Base-by-base conservation (phyloP, 37 sponge, comb jelly and placozoan genomes). In the Eunapius fragilis region DNA sequence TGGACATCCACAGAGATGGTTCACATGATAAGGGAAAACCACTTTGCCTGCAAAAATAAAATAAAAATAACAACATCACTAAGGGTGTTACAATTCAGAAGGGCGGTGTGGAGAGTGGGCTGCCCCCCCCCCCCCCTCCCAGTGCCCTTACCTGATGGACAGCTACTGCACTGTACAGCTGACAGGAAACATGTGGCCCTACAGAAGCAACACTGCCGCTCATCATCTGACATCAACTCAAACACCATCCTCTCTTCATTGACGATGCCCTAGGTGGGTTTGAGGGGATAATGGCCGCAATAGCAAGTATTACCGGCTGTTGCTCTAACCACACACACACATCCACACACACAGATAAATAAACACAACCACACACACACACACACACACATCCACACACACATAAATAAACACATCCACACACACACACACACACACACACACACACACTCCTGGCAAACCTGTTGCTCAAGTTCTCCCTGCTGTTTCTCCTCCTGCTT, bases 151-250 rank as follows among this genome's bases (percentile, higher is more conserved):
- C 91, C 71, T 58, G 80, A 77, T 49, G 58, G 67, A 70, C 98
- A 93, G 41, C n/a, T n/a, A n/a, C 88, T 38, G 47, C 95, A 96
- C 67, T 78, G 69, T 48, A 96, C 72, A 33, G 92, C 95, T 13
- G 97, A 95, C 68, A 96, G 87, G 82, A 93, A 98, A 72, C 91
- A 89, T 70, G 79, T 84, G 34, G 94, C 84, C 72, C 83, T 82
- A 67, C 99, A 98, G 67, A 87, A 74, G 76, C 41, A 36, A 67
- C 99, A 98, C 86, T 93, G 91, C 14, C 99, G 77, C 48, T 95
- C 90, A 77, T 91, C 92, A 80, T 98, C 99, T n/a, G 84, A 78
- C 17, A 89, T 71, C 1, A 88, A 69, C 67, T 90, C 90, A 90
- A 90, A 90, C 69, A 85, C 26, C 70, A 81, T 86, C 14, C 86